A percentile compares a stretch with the other conserved stretches of the same genome.
Evolutionary conservation across 2,797 vertebrate genomes (phyloP).

Genomic region (Lophius americanus): DNA sequence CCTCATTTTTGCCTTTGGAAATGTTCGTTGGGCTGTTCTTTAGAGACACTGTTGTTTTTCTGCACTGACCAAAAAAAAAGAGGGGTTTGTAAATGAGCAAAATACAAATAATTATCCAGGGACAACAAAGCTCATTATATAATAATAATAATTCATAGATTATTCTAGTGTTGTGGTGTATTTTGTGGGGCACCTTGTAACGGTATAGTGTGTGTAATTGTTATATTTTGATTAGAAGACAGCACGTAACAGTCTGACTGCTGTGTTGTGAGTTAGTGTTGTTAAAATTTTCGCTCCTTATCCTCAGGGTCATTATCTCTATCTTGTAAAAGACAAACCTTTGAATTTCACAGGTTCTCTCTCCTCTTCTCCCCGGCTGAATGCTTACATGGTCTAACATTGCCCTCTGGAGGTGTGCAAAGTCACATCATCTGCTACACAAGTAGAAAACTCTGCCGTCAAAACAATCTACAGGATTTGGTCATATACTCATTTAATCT

Average conservation of each 20-base stretch:
- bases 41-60: conserved; percentile 17
- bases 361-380: no score
- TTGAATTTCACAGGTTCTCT: conserved; percentile 22
- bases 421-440: conserved; percentile 3
- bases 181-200: not conserved
- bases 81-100: conserved; percentile 18
- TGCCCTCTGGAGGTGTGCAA: conserved; percentile 67
- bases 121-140: not conserved
- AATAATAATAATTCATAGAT: conserved; percentile 6
- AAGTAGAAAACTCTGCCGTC: not conserved
- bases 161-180: not conserved
- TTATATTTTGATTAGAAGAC: conserved; percentile 30
- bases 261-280: conserved; percentile 17
- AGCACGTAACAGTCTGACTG: not conserved
- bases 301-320: conserved; percentile 48
- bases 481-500: not conserved
- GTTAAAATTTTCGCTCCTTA: conserved; percentile 19
- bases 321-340: conserved; percentile 32
- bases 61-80: conserved; percentile 19
- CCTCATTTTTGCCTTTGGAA: conserved; percentile 24
- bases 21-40: conserved; percentile 39
- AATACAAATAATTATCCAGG: conserved; percentile 5
- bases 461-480: not conserved
- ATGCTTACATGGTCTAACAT: conserved; percentile 51
- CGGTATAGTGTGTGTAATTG: conserved; percentile 11